Base-by-base conservation (phyloP, 2,797 vertebrate species). In the Xenentodon cancila region DNA sequence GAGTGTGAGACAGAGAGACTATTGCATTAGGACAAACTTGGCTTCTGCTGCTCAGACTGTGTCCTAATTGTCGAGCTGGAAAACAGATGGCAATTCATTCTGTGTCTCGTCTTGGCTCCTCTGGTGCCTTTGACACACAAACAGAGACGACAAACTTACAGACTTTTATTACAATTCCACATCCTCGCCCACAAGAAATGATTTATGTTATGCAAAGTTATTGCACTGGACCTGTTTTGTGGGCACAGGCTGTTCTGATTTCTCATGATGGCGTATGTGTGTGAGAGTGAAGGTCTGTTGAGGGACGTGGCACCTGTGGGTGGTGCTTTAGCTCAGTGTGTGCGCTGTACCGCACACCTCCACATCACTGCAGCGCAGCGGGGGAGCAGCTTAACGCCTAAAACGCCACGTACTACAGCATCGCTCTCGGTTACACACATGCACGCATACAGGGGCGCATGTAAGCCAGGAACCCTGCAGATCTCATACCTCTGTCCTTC, bases 51-150 rank as follows among this genome's bases (percentile, higher is more conserved):
- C 73, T 85, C 79, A 76, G 81, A 79, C 79, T 79, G 73, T 53
- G 73, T 81, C 79, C 81, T 89, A 88, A 88, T 88, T 89, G 86
- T 84, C 59, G 30, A 62, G 45, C 75, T 87, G 57, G 64, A 85
- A 84, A 84, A 75, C 80, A 89, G 82, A 87, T 84, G 83, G 82
- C 79, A 49, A 34, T 20, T 66, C 71, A 75, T 63, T 70, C 49
- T 58, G 70, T 17, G 63, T 82, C 75, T 80, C 74, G 64, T 73
- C 60, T 71, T 53, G 52, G 61, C 70, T 70, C 64, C 57, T 61
- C 1, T 20, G 30, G 48, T 65, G 64, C 78, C 68, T 17, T 1
- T 40, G 20, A 64, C 21, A 55, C 48, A 64, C 54, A 68, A 25
- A 58, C 74, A 59, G 11, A 42, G 43, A 15, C 54, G 51, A 53